phyloP scores from a whole-genome alignment of 2,888 invertebrate species.

The Hyalella azteca region DNA sequence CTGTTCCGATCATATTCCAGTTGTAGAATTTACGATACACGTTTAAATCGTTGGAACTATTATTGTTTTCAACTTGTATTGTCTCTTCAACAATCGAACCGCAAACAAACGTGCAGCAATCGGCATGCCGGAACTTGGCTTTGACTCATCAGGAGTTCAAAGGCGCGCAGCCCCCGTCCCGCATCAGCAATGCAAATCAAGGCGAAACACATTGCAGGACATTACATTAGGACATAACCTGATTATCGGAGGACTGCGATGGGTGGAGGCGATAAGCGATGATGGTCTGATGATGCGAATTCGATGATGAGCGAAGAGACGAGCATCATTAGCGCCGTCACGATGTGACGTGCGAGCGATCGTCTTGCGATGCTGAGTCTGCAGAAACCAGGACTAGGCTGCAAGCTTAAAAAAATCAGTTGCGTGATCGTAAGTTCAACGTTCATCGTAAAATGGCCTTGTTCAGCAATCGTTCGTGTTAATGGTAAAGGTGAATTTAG shows the following conservation, averaged over 20 bases:
- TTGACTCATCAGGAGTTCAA: neutral
- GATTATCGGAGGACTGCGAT: neutral
- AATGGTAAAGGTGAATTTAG: neutral
- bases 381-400: neutral
- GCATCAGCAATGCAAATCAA: neutral
- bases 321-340: neutral
- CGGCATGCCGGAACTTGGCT: neutral
- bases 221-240: constrained; percentile 13
- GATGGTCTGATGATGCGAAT: constrained; percentile 1
- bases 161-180: no score
- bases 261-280: constrained; percentile 1
- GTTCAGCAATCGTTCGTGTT: no score
- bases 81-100: no score
- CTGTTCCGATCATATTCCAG: no score
- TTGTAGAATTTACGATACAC: no score
- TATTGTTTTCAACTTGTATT: no score
- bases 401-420: no score
- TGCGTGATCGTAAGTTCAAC: no score
- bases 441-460: no score
- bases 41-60: no score
- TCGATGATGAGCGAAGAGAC: neutral
- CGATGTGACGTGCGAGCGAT: neutral
- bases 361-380: neutral
- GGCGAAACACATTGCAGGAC: neutral
- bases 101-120: no score